Base-by-base conservation (phyloP, 2,888 invertebrate species). In the Eledona agricola region DNA sequence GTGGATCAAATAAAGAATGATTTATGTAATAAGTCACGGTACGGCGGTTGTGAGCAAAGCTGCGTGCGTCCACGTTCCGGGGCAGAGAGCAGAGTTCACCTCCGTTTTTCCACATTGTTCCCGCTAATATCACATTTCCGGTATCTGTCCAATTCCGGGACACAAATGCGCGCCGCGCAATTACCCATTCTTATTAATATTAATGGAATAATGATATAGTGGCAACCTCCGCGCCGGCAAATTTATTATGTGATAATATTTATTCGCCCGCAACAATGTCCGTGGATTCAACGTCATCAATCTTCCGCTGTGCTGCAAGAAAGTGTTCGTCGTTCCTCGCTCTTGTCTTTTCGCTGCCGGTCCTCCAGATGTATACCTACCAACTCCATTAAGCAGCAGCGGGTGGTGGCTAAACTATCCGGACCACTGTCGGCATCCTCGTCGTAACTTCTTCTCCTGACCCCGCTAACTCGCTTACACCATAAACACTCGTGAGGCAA, bases 11-110 rank as follows among this genome's bases (percentile, higher is more conserved):
- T 68, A 70, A 68, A 69, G 68, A 67, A 58, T 67, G 69, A 70
- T 70, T 70, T 70, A 69, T 67, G 51, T 62, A 69, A 67, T 64
- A 67, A 65, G 70, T 70, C 70, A 70, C 68, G 70, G 68, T 64
- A 69, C 60, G 64, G 50, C 64, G 65, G 49, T 50, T 55, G 37
- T 45, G 51, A 62, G 53, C n/a, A n/a, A n/a, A 60, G 50, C 65
- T 66, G 66, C 67, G 67, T 69, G 66, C 66, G 66, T 65, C 62
- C 65, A 53, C 53, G 53, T 63, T 61, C 59, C 61, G 63, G 59
- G 57, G 55, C 57, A 57, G 26, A 46, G 56, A 58, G 54, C 55
- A 59, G 51, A 53, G 53, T 47, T 47, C 53, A 53, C 56, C 60
- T 52, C 51, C 67, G 65, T 69, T 69, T 70, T 70, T 70, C 70